A percentile compares a stretch with the other conserved stretches of the same genome.
phyloP scores from a whole-genome alignment of 1,140 invertebrate species.

The Euura lappo region DNA sequence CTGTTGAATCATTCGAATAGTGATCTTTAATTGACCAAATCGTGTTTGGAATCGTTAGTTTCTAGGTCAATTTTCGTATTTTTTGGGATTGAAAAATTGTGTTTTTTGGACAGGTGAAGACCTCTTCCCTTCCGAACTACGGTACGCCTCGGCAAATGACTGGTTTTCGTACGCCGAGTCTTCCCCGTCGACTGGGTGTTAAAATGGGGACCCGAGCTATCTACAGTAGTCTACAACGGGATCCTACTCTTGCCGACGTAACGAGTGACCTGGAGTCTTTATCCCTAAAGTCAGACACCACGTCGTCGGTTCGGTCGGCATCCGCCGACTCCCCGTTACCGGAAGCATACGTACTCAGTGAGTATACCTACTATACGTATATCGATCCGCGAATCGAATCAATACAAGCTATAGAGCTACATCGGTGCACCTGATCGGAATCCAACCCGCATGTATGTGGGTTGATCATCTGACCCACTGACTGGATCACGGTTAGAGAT shows the following conservation, averaged over 20 bases:
- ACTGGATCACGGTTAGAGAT: too few species aligned
- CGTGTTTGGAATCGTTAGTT: too few species aligned
- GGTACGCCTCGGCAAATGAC: conserved; percentile 41
- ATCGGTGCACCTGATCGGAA: too few species aligned
- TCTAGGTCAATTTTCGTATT: too few species aligned
- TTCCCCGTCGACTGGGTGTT: conserved; percentile 69
- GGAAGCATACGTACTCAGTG: conserved; percentile 61
- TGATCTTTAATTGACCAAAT: too few species aligned
- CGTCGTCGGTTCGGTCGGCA: conserved; percentile 50
- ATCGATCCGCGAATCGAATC: neutral
- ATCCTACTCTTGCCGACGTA: conserved; percentile 48
- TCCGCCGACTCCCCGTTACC: conserved; percentile 55
- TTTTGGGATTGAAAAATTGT: neutral
- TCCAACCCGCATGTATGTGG: too few species aligned
- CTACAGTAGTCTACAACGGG: conserved; percentile 50
- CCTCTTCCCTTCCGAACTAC: conserved; percentile 55
- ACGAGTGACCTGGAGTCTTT: conserved; percentile 45
- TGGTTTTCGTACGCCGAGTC: conserved; percentile 55
- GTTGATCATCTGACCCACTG: too few species aligned
- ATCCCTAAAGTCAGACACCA: conserved; percentile 53
- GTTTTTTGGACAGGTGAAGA: conserved; percentile 44
- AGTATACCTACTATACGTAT: conserved; percentile 28
- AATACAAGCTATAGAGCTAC: too few species aligned
- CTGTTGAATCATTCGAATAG: too few species aligned
- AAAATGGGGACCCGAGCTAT: conserved; percentile 77